Conservation (phyloP, 2,113 vertebrate genomes). For the Pipa parva region DNA sequence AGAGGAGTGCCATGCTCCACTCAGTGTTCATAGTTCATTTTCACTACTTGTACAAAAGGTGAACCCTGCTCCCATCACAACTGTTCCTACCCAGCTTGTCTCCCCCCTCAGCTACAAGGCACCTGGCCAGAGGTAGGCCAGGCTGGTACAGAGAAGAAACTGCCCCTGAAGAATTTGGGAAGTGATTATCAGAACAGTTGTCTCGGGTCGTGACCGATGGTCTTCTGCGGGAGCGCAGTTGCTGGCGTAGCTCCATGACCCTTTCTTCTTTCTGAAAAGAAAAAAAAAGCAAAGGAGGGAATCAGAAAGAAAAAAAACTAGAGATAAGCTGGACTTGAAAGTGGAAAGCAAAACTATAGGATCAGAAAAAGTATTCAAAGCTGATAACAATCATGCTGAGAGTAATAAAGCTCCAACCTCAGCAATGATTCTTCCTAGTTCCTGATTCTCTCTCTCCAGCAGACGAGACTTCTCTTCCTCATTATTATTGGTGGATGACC, state of each 20-base stretch:
- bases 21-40: not conserved
- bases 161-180: slow-evolving; percentile 62
- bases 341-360: not conserved
- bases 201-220: slow-evolving; percentile 65
- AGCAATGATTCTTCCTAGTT: slow-evolving; percentile 90
- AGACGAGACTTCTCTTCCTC: slow-evolving; percentile 92
- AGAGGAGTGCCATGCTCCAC: not conserved
- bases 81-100: slow-evolving; percentile 83
- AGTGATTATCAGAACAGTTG: slow-evolving; percentile 67
- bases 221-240: slow-evolving; percentile 76
- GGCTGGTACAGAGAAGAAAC: slow-evolving; percentile 65
- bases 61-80: slow-evolving; percentile 87
- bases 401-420: slow-evolving; percentile 65
- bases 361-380: not conserved
- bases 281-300: not conserved
- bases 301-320: not conserved
- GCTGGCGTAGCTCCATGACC: slow-evolving; percentile 82
- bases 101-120: slow-evolving; percentile 53
- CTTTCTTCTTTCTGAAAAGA: slow-evolving; percentile 81
- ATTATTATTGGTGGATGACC: slow-evolving; percentile 93
- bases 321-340: not conserved
- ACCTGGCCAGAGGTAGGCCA: slow-evolving; percentile 49
- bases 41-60: slow-evolving; percentile 84
- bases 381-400: not conserved
- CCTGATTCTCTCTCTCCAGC: slow-evolving; percentile 87